These are phyloP conservation scores for Odontothrips loti DNA, from an alignment of 2,888 invertebrate genomes.

Conservation along the genomic window DNA sequence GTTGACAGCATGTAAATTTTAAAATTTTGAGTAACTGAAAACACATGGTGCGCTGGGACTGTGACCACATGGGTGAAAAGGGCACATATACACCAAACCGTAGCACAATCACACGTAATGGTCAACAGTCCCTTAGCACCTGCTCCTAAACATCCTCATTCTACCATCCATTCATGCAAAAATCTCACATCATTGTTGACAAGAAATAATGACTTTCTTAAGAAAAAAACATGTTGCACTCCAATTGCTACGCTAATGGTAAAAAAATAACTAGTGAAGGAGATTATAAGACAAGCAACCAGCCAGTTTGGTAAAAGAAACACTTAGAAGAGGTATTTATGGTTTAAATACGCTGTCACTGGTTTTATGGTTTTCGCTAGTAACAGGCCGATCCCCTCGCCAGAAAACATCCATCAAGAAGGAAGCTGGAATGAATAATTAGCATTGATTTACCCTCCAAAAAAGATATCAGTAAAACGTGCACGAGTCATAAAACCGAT, in stretches of 20 bases:
- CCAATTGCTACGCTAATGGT: constrained; percentile 26
- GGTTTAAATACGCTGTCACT: constrained; percentile 26
- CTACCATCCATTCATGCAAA: constrained; percentile 26
- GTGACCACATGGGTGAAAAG: background rate
- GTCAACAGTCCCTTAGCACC: constrained; percentile 3
- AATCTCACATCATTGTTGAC: constrained; percentile 26
- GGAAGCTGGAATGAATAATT: constrained; percentile 26
- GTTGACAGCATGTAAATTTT: background rate
- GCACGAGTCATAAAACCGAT: constrained; percentile 24
- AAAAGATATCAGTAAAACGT: constrained; percentile 27
- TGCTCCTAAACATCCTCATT: constrained; percentile 1
- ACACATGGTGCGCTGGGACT: background rate
- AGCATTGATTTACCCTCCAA: constrained; percentile 26
- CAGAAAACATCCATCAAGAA: constrained; percentile 26
- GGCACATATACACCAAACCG: constrained; percentile 24
- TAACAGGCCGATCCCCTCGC: constrained; percentile 25
- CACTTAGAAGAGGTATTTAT: constrained; percentile 26
- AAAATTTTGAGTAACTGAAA: background rate
- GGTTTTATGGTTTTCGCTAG: constrained; percentile 26
- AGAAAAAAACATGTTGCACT: constrained; percentile 26
- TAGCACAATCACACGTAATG: constrained; percentile 5
- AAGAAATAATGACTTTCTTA: constrained; percentile 27
- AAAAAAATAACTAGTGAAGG: constrained; percentile 27
- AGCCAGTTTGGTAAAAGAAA: constrained; percentile 26
- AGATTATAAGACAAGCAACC: constrained; percentile 26